Conservation (phyloP, 1,140 invertebrate genomes). For the Dinoponera quadriceps region DNA sequence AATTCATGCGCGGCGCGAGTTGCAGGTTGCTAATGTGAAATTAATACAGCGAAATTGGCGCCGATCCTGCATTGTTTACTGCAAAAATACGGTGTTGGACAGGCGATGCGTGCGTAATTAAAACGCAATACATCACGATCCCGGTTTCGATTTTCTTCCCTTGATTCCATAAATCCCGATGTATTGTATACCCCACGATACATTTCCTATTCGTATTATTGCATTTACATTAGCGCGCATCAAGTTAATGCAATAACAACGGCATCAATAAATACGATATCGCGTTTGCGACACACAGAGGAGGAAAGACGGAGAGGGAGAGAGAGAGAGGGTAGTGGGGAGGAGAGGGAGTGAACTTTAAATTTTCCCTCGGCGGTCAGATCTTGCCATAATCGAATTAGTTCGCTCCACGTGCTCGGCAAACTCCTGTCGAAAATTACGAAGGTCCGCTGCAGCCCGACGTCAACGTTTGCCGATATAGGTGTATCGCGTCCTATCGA, state of each 20-base stretch:
- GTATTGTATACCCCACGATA: not conserved
- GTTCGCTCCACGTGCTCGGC: conserved; percentile 50
- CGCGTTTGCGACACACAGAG: not conserved
- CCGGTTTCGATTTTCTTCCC: not conserved
- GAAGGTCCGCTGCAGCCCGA: conserved; percentile 47
- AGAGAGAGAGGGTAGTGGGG: too few species aligned
- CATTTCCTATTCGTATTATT: conserved; percentile 5
- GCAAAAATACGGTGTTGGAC: not conserved
- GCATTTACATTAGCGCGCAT: conserved; percentile 23
- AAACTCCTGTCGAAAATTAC: conserved; percentile 48
- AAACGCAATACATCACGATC: conserved; percentile 8
- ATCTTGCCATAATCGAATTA: conserved; percentile 44
- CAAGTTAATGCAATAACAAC: conserved; percentile 39
- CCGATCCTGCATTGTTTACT: conserved; percentile 15
- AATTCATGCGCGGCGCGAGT: not conserved
- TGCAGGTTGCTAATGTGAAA: conserved; percentile 1
- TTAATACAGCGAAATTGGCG: conserved; percentile 15
- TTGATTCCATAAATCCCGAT: conserved; percentile 13
- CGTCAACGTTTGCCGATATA: conserved; percentile 48
- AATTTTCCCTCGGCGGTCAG: conserved; percentile 58
- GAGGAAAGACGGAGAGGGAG: too few species aligned
- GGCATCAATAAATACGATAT: conserved; percentile 37
- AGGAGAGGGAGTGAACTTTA: conserved; percentile 43
- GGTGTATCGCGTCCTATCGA: conserved; percentile 49
- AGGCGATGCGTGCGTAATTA: not conserved